phyloP scores from a whole-genome alignment of 2,888 invertebrate genomes.

The Eurytoma adleriae region DNA sequence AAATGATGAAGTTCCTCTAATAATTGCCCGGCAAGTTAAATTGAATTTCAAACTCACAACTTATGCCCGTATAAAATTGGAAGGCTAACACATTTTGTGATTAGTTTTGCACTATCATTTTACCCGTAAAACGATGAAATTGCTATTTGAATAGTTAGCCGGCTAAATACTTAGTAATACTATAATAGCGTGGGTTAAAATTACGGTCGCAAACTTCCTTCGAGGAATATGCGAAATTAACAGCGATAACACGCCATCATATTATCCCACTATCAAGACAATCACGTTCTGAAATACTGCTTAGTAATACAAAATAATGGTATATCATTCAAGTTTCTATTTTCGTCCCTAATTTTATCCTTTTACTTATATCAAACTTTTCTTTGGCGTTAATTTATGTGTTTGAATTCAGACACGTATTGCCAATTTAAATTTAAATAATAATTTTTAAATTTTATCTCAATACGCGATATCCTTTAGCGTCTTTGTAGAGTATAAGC shows the following conservation, averaged over 20 bases:
- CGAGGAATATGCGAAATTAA: slow-evolving; percentile 25
- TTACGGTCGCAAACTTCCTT: slow-evolving; percentile 37
- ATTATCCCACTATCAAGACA: slow-evolving; percentile 25
- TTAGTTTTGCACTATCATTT: slow-evolving; percentile 42
- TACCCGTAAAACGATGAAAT: slow-evolving; percentile 38
- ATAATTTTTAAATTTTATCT: no score
- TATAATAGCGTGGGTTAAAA: slow-evolving; percentile 26
- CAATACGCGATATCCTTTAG: no score
- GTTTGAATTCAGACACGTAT: no score
- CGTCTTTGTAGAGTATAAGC: no score
- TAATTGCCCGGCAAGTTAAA: slow-evolving; percentile 16
- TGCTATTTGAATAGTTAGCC: slow-evolving; percentile 42
- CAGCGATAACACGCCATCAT: background rate
- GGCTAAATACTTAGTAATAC: slow-evolving; percentile 49
- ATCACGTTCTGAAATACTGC: slow-evolving; percentile 17
- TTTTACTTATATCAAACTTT: no score
- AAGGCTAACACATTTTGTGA: slow-evolving; percentile 20
- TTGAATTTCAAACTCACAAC: slow-evolving; percentile 6
- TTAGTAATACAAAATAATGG: background rate
- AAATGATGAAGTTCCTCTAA: background rate
- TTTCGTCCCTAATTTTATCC: no score
- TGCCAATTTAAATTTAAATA: no score
- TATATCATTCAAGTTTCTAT: no score
- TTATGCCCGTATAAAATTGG: slow-evolving; percentile 18
- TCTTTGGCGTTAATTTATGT: no score